These are phyloP conservation scores for Pharmacophagus antenor DNA, from an alignment of 2,888 invertebrate species.

Conservation along the genomic window DNA sequence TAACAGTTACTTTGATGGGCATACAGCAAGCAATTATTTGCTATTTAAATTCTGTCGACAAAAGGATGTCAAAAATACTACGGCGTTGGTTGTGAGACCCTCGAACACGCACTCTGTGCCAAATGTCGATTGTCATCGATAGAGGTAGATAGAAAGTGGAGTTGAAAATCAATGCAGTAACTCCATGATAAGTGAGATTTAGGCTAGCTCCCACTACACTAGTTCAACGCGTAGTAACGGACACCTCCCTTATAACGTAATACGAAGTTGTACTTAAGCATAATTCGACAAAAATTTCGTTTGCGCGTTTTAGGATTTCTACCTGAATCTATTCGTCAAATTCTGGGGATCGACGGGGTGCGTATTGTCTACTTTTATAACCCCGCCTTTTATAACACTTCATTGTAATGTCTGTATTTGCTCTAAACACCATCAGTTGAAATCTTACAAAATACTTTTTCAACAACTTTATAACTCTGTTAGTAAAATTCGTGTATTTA, in stretches of 20 bases:
- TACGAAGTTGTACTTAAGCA: constrained; percentile 38
- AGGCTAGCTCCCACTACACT: constrained; percentile 59
- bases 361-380: constrained; percentile 45
- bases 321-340: constrained; percentile 59
- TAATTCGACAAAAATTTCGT: constrained; percentile 47
- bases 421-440: no score
- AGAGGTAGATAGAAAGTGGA: constrained; percentile 62
- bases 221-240: constrained; percentile 72
- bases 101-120: constrained; percentile 66
- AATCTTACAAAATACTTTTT: no score
- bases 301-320: constrained; percentile 59
- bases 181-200: constrained; percentile 43
- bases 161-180: constrained; percentile 32
- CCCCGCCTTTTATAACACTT: not conserved
- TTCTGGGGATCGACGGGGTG: constrained; percentile 42
- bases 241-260: constrained; percentile 45
- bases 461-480: no score
- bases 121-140: constrained; percentile 50
- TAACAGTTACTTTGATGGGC: not conserved
- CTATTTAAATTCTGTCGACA: constrained; percentile 31
- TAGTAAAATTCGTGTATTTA: no score
- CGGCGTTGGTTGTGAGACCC: constrained; percentile 55
- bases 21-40: not conserved
- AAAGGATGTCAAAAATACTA: constrained; percentile 71
- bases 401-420: not conserved